Base-by-base conservation (phyloP, 2,113 vertebrate genomes). In the Notechis scutatus region DNA sequence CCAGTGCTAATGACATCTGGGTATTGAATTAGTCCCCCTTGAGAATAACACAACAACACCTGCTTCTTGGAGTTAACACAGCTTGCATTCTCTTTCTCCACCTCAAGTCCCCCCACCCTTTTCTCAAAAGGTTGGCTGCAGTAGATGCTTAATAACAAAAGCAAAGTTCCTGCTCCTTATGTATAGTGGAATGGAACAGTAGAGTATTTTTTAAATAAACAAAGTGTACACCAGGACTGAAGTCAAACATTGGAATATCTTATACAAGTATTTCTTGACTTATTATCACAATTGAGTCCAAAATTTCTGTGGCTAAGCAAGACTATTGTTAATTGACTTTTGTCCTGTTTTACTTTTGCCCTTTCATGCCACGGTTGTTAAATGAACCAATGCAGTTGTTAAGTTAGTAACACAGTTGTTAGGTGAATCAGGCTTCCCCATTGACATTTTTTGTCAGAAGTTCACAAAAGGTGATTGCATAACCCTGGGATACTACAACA, bases 1-100 rank as follows among this genome's bases (percentile, higher is more conserved):
- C 96, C 96, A 95, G 95, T 39, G 94, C 95, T 97, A 96, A 96
- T 96, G 96, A 97, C 92, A 92, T 97, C 95, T 96, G 97, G 95
- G 95, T 95, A 96, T 94, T 96, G 97, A 96, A 96, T 96, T 93
- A 95, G 91, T 88, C 96, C 96, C 96, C 95, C 11, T 90, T 61
- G 96, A 96, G 96, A 97, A 94, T 94, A 97, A 64, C 14, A 1
- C 94, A 92, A 93, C 93, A 97, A 96, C 96, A 97, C 96, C 97
- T 97, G 97, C 96, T 95, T 95, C 95, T 96, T 92, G 87, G 95
- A 96, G 93, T 93, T 87, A 96, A 39, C 92, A 91, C 92, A 86
- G 93, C 52, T 92, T 93, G 56, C 95, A 42, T 64, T 88, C 94
- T 59, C 91, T 81, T 42, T 21, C 34, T 81, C 34, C 74, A 10